phyloP scores from a whole-genome alignment of 1,140 invertebrate species.

The Hyles euphorbiae region DNA sequence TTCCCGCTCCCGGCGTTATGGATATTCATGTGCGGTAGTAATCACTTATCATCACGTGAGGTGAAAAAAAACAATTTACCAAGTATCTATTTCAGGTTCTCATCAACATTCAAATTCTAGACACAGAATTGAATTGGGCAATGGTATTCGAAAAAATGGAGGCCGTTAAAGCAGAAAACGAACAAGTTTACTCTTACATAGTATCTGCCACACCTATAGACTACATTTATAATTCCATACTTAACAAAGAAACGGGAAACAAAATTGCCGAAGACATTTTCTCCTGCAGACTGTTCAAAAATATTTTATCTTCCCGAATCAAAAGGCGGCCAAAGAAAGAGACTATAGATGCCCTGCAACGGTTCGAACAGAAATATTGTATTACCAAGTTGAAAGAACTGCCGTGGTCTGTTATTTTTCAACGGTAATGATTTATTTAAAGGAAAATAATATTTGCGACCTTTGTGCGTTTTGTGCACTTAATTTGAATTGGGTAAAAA shows the following conservation, averaged over 20 bases:
- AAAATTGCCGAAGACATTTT: constrained; percentile 17
- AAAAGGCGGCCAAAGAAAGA: constrained; percentile 24
- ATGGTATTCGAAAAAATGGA: constrained; percentile 55
- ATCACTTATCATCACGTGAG: too few relatives aligned
- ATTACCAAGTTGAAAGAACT: constrained; percentile 50
- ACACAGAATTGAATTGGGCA: constrained; percentile 40
- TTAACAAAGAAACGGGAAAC: constrained; percentile 28
- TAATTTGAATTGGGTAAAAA: too few relatives aligned
- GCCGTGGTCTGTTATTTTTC: constrained; percentile 66
- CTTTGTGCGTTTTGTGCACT: too few relatives aligned
- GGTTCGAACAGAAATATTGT: constrained; percentile 43
- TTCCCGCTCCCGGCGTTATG: too few relatives aligned
- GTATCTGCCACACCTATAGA: constrained; percentile 50
- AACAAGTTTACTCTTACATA: constrained; percentile 52
- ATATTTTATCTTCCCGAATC: constrained; percentile 19
- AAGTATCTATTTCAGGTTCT: constrained; percentile 41
- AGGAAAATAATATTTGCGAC: too few relatives aligned
- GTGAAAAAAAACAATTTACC: not conserved
- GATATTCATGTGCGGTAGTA: too few relatives aligned
- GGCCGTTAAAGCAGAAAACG: constrained; percentile 31
- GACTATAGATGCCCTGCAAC: constrained; percentile 23
- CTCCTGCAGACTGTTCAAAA: constrained; percentile 23
- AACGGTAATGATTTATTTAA: constrained; percentile 30
- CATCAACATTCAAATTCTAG: constrained; percentile 55
- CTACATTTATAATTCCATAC: constrained; percentile 54